These are phyloP conservation scores for Cephus rjabovi DNA, from an alignment of 2,888 invertebrate genomes.

Conservation along the genomic window DNA sequence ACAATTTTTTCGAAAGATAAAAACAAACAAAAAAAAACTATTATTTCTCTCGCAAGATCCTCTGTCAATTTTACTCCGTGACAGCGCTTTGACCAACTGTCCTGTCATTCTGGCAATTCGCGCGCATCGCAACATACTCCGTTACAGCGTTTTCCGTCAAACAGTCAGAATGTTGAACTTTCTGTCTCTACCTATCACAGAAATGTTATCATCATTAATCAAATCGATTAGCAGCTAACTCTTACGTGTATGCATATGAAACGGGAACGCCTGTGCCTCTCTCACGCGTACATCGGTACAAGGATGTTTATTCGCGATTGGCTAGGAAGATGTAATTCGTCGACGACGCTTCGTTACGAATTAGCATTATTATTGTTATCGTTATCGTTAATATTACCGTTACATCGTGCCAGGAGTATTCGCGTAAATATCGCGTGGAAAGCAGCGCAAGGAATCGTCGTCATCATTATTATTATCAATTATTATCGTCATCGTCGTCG, in stretches of 20 bases:
- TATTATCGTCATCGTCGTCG: neutral
- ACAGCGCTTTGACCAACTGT: neutral
- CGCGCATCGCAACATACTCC: neutral
- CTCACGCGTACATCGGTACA: neutral
- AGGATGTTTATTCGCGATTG: neutral
- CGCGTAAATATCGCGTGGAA: neutral
- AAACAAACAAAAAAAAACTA: neutral
- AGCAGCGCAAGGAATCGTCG: neutral
- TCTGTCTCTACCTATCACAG: slow-evolving; percentile 56
- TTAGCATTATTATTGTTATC: neutral
- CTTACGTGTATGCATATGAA: neutral
- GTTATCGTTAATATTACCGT: neutral
- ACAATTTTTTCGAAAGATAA: neutral
- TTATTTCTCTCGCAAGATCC: neutral
- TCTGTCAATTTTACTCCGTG: neutral
- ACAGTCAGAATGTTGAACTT: neutral
- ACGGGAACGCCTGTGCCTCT: neutral
- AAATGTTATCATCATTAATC: slow-evolving; percentile 36
- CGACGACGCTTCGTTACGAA: neutral
- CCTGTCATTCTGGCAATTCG: neutral
- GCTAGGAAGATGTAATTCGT: neutral
- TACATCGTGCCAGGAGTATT: neutral
- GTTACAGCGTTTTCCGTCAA: neutral
- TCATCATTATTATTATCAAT: neutral
- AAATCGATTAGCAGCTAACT: neutral